Base-by-base conservation (phyloP, 2,888 invertebrate genomes). In the Odontocolon sp. region DNA sequence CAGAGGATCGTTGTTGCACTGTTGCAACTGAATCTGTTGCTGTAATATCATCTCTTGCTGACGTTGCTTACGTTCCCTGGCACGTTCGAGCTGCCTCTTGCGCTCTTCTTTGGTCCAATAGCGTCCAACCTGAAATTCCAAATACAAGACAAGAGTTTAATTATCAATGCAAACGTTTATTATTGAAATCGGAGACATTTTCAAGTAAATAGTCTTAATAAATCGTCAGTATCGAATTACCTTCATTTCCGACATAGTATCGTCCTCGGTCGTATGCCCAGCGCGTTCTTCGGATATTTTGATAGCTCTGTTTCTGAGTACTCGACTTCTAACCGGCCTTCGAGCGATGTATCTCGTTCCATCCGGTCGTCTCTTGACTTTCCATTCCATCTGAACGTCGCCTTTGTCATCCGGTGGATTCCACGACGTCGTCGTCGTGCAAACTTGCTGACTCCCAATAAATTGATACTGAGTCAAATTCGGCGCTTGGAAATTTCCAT, bases 41-140 rank as follows among this genome's bases (percentile, higher is more conserved):
- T 82, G 84, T 71, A 80, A 72, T 61, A 83, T 78, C 66, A 84
- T 63, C 54, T 86, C 92, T 69, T 91, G 90, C n/a, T 92, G 92
- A 18, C 92, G 91, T 81, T 92, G 92, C 61, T 93, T 92, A 45
- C 94, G 92, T 85, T 95, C 94, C 52, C 92, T 92, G 0, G 95
- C 94, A 64, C 93, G 93, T 85, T 95, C 95, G 82, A 95, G 89
- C 82, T 96, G 95, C 45, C 93, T 91, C 84, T 95, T 95, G 1
- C 95, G 92, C 80, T 96, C 95, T 81, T 95, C 95, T 87, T 94
- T 94, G 2, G 93, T 93, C 95, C 95, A 96, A 87, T 95, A 96
- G 28, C 95, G 92, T 3, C 95, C 95, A 11, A 92, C 91, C 92
- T 92, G 82, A 31, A 83, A 77, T 79, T 38, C 18, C 18, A 45